Percentiles rank a stretch among this genome's conserved stretches.
phyloP scores from a whole-genome alignment of 2,888 invertebrate genomes.

The Temnothorax unifasciatus region DNA sequence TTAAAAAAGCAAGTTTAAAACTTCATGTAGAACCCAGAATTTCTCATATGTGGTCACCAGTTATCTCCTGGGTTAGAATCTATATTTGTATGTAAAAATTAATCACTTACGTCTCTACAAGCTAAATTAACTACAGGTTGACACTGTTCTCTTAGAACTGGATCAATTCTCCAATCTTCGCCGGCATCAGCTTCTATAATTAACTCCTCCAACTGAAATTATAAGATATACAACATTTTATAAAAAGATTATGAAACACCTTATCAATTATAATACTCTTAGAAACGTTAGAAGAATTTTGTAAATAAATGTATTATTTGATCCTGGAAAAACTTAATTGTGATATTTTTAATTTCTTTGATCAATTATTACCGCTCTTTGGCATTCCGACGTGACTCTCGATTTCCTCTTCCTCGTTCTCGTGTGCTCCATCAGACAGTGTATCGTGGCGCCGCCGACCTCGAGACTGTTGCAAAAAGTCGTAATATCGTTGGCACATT shows the following conservation, averaged over 20 bases:
- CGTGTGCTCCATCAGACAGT: constrained; percentile 97
- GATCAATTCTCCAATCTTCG: constrained; percentile 98
- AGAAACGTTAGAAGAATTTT: constrained; percentile 15
- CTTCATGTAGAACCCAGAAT: background rate
- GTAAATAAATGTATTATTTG: background rate
- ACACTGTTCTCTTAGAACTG: constrained; percentile 94
- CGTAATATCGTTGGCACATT: constrained; percentile 94
- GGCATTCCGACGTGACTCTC: constrained; percentile 91
- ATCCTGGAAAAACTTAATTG: background rate
- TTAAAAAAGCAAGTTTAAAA: background rate
- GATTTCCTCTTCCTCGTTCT: constrained; percentile 89
- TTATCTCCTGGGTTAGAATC: constrained; percentile 68
- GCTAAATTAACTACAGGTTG: constrained; percentile 93
- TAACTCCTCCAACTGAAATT: constrained; percentile 90
- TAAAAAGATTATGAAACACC: background rate
- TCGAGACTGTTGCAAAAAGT: constrained; percentile 92
- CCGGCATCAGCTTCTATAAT: constrained; percentile 96
- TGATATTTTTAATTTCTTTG: background rate
- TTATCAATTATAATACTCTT: constrained; percentile 4
- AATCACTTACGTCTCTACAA: constrained; percentile 88
- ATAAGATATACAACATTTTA: constrained; percentile 24
- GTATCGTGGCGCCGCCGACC: constrained; percentile 95
- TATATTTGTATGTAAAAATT: constrained; percentile 71
- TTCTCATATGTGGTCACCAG: background rate
- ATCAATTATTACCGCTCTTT: constrained; percentile 88